Percentiles rank a stretch among this genome's conserved stretches.
Evolutionary conservation across 2,113 vertebrate genomes (phyloP).

Genomic region (Heterocephalus glaber): DNA sequence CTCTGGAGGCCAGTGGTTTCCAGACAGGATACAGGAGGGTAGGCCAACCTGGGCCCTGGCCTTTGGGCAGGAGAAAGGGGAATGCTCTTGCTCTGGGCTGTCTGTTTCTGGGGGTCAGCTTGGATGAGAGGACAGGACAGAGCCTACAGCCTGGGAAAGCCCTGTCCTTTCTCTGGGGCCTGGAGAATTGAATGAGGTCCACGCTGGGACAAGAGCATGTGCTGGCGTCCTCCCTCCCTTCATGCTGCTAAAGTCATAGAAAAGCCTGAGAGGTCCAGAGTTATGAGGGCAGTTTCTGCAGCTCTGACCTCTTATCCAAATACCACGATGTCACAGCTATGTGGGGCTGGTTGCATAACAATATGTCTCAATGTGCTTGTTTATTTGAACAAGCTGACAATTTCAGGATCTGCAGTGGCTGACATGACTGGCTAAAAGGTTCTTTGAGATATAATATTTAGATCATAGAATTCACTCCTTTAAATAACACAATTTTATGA

Average conservation of each 20-base stretch:
- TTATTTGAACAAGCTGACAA: conserved; percentile 17
- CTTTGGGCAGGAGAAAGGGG: neutral
- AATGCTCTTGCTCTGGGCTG: neutral
- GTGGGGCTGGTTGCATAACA: neutral
- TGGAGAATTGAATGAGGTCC: neutral
- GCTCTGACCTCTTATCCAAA: conserved; percentile 28
- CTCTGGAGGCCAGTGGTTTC: neutral
- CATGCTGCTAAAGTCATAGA: neutral
- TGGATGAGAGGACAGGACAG: neutral
- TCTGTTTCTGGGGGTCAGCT: neutral
- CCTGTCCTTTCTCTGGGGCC: neutral
- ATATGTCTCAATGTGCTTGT: neutral
- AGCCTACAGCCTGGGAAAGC: neutral
- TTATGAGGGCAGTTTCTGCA: neutral
- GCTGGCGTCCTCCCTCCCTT: neutral
- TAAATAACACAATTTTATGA: neutral
- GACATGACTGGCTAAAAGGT: neutral
- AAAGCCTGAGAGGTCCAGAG: neutral
- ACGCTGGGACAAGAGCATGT: neutral
- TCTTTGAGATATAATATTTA: neutral
- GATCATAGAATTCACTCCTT: neutral
- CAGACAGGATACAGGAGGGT: neutral
- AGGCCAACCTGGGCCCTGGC: neutral
- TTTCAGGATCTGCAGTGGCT: neutral
- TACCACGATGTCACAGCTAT: neutral